Evolutionary conservation across 92 coral and sea anemone genomes (phyloP).

Genomic region (Palythoa grandiflora): DNA sequence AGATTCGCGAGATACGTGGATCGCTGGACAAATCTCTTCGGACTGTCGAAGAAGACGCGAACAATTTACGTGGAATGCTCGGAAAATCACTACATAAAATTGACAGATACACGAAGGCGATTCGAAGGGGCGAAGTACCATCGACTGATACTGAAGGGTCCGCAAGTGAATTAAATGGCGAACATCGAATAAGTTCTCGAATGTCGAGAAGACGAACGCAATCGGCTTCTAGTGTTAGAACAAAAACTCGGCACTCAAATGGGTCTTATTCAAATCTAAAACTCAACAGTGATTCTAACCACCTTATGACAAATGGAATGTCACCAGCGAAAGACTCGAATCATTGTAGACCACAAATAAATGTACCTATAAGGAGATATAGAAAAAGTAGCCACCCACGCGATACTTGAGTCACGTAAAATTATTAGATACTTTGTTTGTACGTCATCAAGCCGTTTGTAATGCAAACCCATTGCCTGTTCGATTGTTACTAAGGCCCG

Average conservation of each 20-base stretch:
- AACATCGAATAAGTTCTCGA: conserved; percentile 50
- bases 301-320: conserved; percentile 23
- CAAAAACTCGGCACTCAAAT: conserved; percentile 41
- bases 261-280: conserved; percentile 19
- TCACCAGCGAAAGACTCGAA: conserved; percentile 26
- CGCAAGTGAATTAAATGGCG: conserved; percentile 67
- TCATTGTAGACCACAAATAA: conserved; percentile 30
- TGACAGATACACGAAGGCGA: conserved; percentile 83
- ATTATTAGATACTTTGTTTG: not conserved
- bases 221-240: conserved; percentile 66
- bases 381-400: conserved; percentile 63
- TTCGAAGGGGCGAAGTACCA: conserved; percentile 75
- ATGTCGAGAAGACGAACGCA: conserved; percentile 73
- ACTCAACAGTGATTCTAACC: conserved; percentile 12
- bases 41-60: conserved; percentile 91
- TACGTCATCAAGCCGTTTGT: not conserved
- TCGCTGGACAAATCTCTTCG: conserved; percentile 86
- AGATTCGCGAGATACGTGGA: conserved; percentile 86
- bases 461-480: not conserved
- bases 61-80: conserved; percentile 86
- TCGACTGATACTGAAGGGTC: conserved; percentile 76
- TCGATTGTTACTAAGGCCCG: not conserved
- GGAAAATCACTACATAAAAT: conserved; percentile 91
- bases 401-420: conserved; percentile 8
- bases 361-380: conserved; percentile 76